Evolutionary conservation across 2,797 vertebrate species (phyloP).

Genomic region (Xyrichtys novacula): DNA sequence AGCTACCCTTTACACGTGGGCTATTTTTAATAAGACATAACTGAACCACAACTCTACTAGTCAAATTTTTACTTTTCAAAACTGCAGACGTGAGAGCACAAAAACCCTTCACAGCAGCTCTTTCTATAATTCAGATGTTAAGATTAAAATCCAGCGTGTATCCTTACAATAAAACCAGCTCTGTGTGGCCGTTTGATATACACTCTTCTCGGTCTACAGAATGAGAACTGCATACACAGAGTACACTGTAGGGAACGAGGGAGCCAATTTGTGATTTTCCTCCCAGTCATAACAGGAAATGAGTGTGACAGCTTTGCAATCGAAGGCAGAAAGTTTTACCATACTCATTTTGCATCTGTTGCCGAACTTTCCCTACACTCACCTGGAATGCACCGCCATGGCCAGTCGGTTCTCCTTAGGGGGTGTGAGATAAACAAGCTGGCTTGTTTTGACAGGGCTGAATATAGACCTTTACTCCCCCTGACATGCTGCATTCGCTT

Average conservation of each 20-base stretch:
- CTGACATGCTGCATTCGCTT: slow-evolving; percentile 74
- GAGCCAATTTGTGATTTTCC: slow-evolving; percentile 63
- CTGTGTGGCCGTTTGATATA: slow-evolving; percentile 9
- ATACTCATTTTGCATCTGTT: slow-evolving; percentile 47
- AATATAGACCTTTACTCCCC: slow-evolving; percentile 74
- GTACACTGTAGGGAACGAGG: slow-evolving; percentile 28
- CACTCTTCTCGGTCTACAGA: slow-evolving; percentile 12
- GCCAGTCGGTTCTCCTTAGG: slow-evolving; percentile 56
- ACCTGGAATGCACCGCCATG: slow-evolving; percentile 67
- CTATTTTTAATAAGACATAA: slow-evolving; percentile 3
- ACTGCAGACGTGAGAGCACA: slow-evolving; percentile 5
- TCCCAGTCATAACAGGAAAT: slow-evolving; percentile 52
- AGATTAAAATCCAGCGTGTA: slow-evolving; percentile 14
- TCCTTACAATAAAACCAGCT: slow-evolving; percentile 9
- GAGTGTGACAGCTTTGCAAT: slow-evolving; percentile 58
- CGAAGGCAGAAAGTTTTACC: slow-evolving; percentile 64
- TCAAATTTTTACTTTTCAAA: slow-evolving; percentile 6
- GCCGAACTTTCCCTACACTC: slow-evolving; percentile 59
- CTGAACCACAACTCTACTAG: slow-evolving; percentile 10
- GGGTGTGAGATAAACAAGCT: slow-evolving; percentile 70
- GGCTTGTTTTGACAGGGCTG: slow-evolving; percentile 77
- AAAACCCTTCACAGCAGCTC: slow-evolving; percentile 23
- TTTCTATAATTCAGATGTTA: slow-evolving; percentile 8
- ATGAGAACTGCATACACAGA: slow-evolving; percentile 12
- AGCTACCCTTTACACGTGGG: slow-evolving; percentile 12